Evolutionary conservation across 2,113 vertebrate genomes (phyloP).

Genomic region (Bubo bubo): DNA sequence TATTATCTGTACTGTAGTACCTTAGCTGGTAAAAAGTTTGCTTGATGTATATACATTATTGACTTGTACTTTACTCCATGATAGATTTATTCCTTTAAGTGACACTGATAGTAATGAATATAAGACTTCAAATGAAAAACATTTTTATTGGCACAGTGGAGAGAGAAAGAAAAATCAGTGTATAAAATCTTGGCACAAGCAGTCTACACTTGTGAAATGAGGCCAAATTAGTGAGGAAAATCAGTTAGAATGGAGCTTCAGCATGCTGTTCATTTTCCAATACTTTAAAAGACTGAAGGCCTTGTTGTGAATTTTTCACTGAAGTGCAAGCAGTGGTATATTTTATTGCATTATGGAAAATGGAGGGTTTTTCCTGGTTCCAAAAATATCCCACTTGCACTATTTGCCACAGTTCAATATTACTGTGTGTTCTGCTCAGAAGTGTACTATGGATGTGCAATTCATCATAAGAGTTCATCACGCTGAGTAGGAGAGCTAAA

Average conservation of each 20-base stretch:
- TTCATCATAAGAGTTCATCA: not conserved
- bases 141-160: conserved; percentile 29
- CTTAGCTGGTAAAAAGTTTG: conserved; percentile 24
- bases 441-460: not conserved
- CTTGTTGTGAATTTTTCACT: not conserved
- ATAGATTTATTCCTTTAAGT: conserved; percentile 64
- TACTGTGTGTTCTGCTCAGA: not conserved
- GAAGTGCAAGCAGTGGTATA: not conserved
- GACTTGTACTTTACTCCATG: conserved; percentile 57
- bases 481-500: not conserved
- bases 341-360: not conserved
- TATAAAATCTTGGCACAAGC: not conserved
- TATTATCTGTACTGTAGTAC: not conserved
- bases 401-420: not conserved
- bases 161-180: not conserved
- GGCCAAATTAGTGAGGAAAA: conserved; percentile 27
- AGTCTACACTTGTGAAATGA: not conserved
- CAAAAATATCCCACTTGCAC: not conserved
- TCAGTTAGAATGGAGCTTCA: not conserved
- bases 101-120: conserved; percentile 53
- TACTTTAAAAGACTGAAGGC: not conserved
- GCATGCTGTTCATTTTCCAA: not conserved
- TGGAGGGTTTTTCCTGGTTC: not conserved
- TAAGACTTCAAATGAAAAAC: conserved; percentile 42
- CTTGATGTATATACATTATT: conserved; percentile 33